A percentile compares a stretch with the other conserved stretches of the same genome.
Conservation (phyloP, 2,888 invertebrate genomes). For the Euzetes globulus region DNA sequence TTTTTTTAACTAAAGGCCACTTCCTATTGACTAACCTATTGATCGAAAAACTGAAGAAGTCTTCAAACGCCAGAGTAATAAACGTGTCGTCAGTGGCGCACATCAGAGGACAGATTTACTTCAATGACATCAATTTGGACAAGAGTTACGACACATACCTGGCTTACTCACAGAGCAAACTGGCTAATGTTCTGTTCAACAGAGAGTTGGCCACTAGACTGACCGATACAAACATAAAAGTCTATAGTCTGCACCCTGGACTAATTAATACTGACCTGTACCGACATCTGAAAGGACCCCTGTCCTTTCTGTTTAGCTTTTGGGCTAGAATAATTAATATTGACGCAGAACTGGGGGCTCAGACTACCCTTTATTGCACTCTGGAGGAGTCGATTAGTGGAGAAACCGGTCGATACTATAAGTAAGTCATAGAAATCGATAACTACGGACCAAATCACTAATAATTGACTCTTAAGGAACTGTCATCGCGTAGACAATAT, state of each 20-base stretch:
- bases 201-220: conserved; percentile 45
- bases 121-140: conserved; percentile 44
- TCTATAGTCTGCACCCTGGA: conserved; percentile 50
- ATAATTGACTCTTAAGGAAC: no score
- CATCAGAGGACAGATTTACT: conserved; percentile 43
- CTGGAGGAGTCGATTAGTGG: conserved; percentile 43
- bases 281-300: conserved; percentile 46
- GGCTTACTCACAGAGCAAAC: conserved; percentile 47
- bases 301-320: conserved; percentile 42
- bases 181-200: conserved; percentile 47
- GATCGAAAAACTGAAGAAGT: conserved; percentile 38
- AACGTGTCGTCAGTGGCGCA: conserved; percentile 49
- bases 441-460: no score
- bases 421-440: not conserved
- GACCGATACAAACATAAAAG: conserved; percentile 47
- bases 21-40: conserved; percentile 40
- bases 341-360: conserved; percentile 53
- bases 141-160: conserved; percentile 40
- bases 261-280: conserved; percentile 47
- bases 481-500: conserved; percentile 24
- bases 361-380: conserved; percentile 63
- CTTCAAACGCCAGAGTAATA: conserved; percentile 39
- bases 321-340: not conserved
- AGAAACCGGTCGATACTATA: not conserved
- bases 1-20: conserved; percentile 35